phyloP scores from a whole-genome alignment of 2,113 vertebrate species.

The Pampusana beccarii region DNA sequence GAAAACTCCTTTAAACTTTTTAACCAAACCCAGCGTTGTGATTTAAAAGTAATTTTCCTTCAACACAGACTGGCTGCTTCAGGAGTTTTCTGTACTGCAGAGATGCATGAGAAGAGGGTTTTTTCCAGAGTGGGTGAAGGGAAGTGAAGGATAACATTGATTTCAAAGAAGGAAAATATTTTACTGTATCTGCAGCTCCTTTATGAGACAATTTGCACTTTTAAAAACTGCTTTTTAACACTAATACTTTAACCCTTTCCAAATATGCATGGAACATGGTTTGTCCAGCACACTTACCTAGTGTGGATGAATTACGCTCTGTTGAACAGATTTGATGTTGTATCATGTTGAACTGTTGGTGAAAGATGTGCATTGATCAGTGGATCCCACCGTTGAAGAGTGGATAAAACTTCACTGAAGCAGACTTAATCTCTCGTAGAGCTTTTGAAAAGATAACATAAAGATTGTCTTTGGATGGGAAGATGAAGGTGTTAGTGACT shows the following conservation, averaged over 20 bases:
- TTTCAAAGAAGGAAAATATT: conserved; percentile 60
- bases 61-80: not conserved
- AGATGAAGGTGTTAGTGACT: not conserved
- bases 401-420: conserved; percentile 23
- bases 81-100: conserved; percentile 39
- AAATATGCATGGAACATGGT: conserved; percentile 52
- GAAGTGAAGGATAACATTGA: conserved; percentile 51
- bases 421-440: conserved; percentile 35
- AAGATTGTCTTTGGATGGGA: conserved; percentile 36
- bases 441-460: conserved; percentile 6
- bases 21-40: conserved; percentile 24
- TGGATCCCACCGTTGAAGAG: conserved; percentile 32
- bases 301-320: conserved; percentile 47
- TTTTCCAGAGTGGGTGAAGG: not conserved
- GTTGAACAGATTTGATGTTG: conserved; percentile 14
- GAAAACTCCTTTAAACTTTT: conserved; percentile 33
- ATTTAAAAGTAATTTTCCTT: conserved; percentile 52
- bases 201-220: conserved; percentile 79
- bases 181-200: conserved; percentile 66
- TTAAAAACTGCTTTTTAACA: conserved; percentile 80
- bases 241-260: conserved; percentile 75
- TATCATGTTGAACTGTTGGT: conserved; percentile 43
- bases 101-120: not conserved
- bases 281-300: conserved; percentile 46
- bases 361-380: conserved; percentile 32